Evolutionary conservation across 2,888 invertebrate genomes (phyloP).

Genomic region (Molorchus minor): DNA sequence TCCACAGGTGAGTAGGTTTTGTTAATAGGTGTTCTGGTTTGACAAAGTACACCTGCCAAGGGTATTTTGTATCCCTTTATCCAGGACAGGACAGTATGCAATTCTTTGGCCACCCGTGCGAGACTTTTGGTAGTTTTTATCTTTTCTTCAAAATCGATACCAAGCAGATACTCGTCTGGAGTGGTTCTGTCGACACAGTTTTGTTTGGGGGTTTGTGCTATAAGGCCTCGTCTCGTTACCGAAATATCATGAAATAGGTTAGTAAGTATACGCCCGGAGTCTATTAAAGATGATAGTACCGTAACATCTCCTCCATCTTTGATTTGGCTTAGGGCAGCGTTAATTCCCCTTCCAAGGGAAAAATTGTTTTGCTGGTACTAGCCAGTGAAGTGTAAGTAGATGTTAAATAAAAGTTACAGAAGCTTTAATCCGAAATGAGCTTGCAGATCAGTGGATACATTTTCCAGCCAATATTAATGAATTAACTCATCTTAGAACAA

Average conservation of each 20-base stretch:
- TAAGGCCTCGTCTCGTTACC: background rate
- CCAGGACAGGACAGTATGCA: constrained; percentile 3
- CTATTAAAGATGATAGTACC: background rate
- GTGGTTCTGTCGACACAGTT: background rate
- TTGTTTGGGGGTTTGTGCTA: background rate
- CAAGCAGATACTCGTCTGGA: background rate
- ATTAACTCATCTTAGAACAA: too few species aligned
- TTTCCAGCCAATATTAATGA: too few species aligned
- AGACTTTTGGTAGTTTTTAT: background rate
- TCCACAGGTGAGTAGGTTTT: background rate
- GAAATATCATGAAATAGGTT: background rate
- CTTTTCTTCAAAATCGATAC: background rate
- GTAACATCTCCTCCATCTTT: too few species aligned
- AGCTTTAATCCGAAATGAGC: too few species aligned
- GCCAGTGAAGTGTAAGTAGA: too few species aligned
- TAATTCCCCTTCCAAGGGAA: too few species aligned
- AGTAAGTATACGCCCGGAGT: too few species aligned
- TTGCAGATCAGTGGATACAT: too few species aligned
- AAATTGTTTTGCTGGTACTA: too few species aligned
- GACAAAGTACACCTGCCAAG: background rate
- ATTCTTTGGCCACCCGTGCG: background rate
- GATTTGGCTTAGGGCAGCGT: too few species aligned
- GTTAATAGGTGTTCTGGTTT: background rate
- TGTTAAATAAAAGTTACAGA: too few species aligned
- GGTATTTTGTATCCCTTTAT: constrained; percentile 5